Evolutionary conservation across 2,888 invertebrate species (phyloP).

Genomic region (Branchinecta sandiegonensis): DNA sequence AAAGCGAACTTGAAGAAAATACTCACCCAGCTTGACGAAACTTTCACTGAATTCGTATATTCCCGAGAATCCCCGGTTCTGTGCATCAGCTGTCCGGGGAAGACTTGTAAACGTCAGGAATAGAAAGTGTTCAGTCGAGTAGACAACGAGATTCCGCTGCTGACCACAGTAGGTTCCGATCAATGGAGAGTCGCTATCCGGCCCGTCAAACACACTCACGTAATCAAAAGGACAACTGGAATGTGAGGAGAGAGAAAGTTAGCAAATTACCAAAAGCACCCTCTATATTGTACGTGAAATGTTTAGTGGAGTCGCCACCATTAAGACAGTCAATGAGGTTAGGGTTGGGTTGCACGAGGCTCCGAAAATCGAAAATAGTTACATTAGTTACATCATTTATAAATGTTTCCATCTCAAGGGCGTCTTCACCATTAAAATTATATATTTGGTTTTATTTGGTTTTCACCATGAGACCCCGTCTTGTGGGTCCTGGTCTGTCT

Average conservation of each 20-base stretch:
- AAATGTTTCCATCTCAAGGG: too few relatives aligned
- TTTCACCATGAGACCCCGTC: too few relatives aligned
- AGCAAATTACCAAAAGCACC: too few relatives aligned
- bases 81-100: slow-evolving; percentile 77
- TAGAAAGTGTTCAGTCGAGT: slow-evolving; percentile 79
- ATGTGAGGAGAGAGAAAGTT: slow-evolving; percentile 26
- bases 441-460: too few relatives aligned
- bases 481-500: too few relatives aligned
- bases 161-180: slow-evolving; percentile 96
- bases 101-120: slow-evolving; percentile 83
- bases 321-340: too few relatives aligned
- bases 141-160: slow-evolving; percentile 86
- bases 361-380: too few relatives aligned
- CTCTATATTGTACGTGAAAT: too few relatives aligned
- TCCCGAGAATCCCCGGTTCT: slow-evolving; percentile 96
- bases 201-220: slow-evolving; percentile 91
- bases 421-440: too few relatives aligned
- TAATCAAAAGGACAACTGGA: slow-evolving; percentile 95
- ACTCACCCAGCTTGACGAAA: slow-evolving; percentile 91
- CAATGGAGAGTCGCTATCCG: slow-evolving; percentile 68
- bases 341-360: too few relatives aligned
- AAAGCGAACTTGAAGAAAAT: background rate
- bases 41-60: slow-evolving; percentile 96
- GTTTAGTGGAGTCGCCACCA: too few relatives aligned
- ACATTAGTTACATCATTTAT: too few relatives aligned